Evolutionary conservation across 1,140 invertebrate genomes (phyloP).

Genomic region (Drosophila cardini): DNA sequence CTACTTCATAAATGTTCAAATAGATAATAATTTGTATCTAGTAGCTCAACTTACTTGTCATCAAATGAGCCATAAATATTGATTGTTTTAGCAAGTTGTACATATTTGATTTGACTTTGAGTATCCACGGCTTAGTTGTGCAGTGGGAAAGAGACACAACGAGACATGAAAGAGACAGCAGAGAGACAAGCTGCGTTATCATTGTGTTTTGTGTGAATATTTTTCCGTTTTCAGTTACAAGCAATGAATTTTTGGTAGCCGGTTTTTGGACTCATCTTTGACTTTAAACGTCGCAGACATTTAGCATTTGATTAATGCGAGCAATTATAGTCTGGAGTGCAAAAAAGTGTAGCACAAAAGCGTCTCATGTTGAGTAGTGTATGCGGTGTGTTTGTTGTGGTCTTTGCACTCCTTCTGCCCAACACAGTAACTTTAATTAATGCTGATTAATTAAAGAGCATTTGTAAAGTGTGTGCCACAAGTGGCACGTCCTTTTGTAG

Average conservation of each 20-base stretch:
- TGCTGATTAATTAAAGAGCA: constrained; percentile 59
- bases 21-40: not conserved
- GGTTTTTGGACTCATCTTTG: constrained; percentile 28
- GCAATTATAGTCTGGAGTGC: constrained; percentile 52
- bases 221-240: constrained; percentile 10
- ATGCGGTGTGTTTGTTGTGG: constrained; percentile 16
- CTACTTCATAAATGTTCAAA: not conserved
- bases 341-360: constrained; percentile 17
- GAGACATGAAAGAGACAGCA: not conserved
- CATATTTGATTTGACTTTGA: constrained; percentile 14
- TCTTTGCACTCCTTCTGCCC: not conserved
- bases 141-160: not conserved
- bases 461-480: not conserved
- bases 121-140: constrained; percentile 3
- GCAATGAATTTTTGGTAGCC: constrained; percentile 7
- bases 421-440: constrained; percentile 53
- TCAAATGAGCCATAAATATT: not conserved
- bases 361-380: constrained; percentile 30
- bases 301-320: constrained; percentile 61
- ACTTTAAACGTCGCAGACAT: not conserved
- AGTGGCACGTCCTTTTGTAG: constrained; percentile 9
- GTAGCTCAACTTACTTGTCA: not conserved
- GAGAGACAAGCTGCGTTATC: constrained; percentile 8
- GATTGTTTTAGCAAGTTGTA: not conserved
- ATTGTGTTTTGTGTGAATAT: constrained; percentile 14